Base-by-base conservation (phyloP, 2,888 invertebrate genomes). In the Dugesia japonica region DNA sequence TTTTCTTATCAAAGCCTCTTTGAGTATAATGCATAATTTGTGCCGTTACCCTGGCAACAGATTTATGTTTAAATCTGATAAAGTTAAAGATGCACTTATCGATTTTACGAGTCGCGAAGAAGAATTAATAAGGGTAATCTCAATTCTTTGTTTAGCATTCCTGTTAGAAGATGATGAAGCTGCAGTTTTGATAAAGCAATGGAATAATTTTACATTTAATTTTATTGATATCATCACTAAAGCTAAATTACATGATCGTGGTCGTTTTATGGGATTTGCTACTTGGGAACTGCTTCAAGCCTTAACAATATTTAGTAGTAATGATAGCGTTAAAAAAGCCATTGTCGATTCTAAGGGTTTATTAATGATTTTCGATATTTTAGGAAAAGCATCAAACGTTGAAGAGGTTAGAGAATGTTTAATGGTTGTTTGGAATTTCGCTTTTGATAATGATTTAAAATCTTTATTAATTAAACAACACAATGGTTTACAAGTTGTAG, bases 11-110 rank as follows among this genome's bases (percentile, higher is more conserved):
- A 77, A 78, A 0, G 74, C 74, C 7, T 82, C 82, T 4, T 79
- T 83, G 72, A 82, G 82, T 77, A 82, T 83, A 20, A 79, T 83
- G 56, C 82, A 83, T 78, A 83, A 83, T 78, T 81, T 83, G 13
- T 81, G 81, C 20, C 79, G 81, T 28, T 81, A 80, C 28, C 81
- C 82, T 1, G 81, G 81, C 26, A 81, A 81, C 73, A 81, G 81
- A 71, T 80, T 81, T 71, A 78, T 80, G 42, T 83, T 83, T 80
- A 81, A 81, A 73, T 81, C 82, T 9, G 75, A 77, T 7, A 26
- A 77, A n/a, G 77, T 77, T 9, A 77, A 77, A 31, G 33, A 77
- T 23, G 56, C 75, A 17, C 33, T 77, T 4, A 26, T 77, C 9
- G 20, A 76, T 71, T 38, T 77, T 38, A 33, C 75, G 7, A 42